Base-by-base conservation (phyloP, 2,797 vertebrate genomes). In the Heliangelus exortis region DNA sequence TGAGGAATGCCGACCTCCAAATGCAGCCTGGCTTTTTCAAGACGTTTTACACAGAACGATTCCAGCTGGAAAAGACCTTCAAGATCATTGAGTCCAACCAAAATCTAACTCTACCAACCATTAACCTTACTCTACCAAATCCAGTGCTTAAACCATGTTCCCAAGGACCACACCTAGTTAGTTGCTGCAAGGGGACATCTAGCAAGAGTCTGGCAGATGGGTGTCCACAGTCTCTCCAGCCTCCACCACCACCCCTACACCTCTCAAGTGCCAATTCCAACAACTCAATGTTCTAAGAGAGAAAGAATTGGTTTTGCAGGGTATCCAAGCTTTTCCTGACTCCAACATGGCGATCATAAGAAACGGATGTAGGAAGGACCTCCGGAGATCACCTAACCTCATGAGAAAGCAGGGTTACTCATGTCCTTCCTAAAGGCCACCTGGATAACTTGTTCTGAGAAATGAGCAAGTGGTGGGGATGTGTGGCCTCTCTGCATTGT, bases 281-380 rank as follows among this genome's bases (percentile, higher is more conserved):
- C 33, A 48, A 68, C 19, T 31, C 36, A 29, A 20, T 2, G 1
- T 71, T 90, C 80, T 66, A 67, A 69, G 47, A 10, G 20, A 16
- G 84, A 89, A 81, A 55, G 0, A 3, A 2, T 6, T 22, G 6
- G 4, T 21, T 93, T 91, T 0, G 0, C 9, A 36, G 26, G 31
- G 10, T 47, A 15, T 36, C 21, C 26, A 11, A 88, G 47, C 50
- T 75, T 16, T 45, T 87, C 41, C 36, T 4, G 1, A 28, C 41
- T 74, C 68, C 34, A 66, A 18, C 18, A 19, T 0, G 0, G 19
- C 59, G 91, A 80, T 8, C 5, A 0, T 73, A 86, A 81, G 47
- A 81, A 29, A 22, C 26, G 67, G 54, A 36, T 62, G 54, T 72
- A 62, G 51, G 48, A 75, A 86, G 25, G 43, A 34, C 43, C 57